Percentiles rank a stretch among this genome's conserved stretches.
Evolutionary conservation across 2,113 vertebrate genomes (phyloP).

Genomic region (Tachuris rubrigastra): DNA sequence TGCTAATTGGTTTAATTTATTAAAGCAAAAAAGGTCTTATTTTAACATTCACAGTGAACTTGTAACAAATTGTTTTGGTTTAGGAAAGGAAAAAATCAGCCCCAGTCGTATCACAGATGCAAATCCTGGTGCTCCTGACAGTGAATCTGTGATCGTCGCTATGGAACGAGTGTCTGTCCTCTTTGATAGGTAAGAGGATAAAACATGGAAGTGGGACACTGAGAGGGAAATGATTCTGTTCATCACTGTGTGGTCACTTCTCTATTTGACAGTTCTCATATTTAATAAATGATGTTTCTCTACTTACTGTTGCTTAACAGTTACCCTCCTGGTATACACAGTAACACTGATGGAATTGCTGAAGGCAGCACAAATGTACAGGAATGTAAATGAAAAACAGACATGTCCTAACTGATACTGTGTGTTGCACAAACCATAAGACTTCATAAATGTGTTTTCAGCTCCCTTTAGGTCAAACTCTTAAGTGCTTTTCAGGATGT

Average conservation of each 20-base stretch:
- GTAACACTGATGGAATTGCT: constrained; percentile 7
- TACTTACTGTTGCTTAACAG: not conserved
- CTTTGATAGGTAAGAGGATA: constrained; percentile 89
- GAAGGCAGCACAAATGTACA: constrained; percentile 10
- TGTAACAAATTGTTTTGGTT: not conserved
- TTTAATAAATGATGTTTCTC: not conserved
- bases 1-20: not conserved
- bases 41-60: not conserved
- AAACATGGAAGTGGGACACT: not conserved
- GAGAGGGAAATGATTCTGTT: not conserved
- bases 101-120: constrained; percentile 80
- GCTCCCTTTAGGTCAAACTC: constrained; percentile 39
- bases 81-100: constrained; percentile 96
- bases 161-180: constrained; percentile 99
- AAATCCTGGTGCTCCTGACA: constrained; percentile 87
- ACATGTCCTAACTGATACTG: constrained; percentile 14
- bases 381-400: constrained; percentile 62
- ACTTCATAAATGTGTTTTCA: constrained; percentile 30
- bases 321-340: not conserved
- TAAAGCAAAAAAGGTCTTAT: not conserved
- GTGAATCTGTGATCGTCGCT: constrained; percentile 94
- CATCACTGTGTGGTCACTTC: not conserved
- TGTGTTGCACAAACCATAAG: not conserved
- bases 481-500: constrained; percentile 32
- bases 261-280: not conserved